Percentiles rank a stretch among this genome's conserved stretches.
Conservation (phyloP, 2,113 vertebrate species). For the Takifugu bimaculatus region DNA sequence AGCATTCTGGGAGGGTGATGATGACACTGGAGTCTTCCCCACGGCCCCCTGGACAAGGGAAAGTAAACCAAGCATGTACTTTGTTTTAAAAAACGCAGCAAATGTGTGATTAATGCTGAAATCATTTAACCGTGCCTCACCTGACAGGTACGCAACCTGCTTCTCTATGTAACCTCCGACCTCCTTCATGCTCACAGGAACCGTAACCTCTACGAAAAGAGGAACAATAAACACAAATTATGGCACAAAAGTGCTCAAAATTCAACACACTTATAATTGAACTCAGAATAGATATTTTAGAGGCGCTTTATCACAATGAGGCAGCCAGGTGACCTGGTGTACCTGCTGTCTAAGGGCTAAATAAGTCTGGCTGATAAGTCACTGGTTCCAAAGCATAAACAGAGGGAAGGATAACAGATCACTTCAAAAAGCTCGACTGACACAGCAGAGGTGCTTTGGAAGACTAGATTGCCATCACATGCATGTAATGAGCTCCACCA, state of each 20-base stretch:
- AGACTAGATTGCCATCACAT: too few relatives aligned
- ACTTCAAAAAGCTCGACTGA: too few relatives aligned
- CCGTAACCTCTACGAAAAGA: constrained; percentile 71
- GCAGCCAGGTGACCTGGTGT: too few relatives aligned
- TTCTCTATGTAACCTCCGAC: constrained; percentile 87
- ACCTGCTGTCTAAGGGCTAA: too few relatives aligned
- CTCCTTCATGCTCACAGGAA: constrained; percentile 81
- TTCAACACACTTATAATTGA: background rate
- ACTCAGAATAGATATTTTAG: too few relatives aligned
- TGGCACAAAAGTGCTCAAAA: background rate
- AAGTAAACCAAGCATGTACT: background rate
- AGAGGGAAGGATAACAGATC: too few relatives aligned
- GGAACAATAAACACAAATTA: background rate
- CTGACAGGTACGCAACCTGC: constrained; percentile 90
- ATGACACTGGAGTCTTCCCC: constrained; percentile 90
- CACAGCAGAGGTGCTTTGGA: too few relatives aligned
- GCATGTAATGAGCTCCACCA: constrained; percentile 43
- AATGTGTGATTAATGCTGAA: background rate
- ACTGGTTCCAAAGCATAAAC: too few relatives aligned
- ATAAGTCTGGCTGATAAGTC: too few relatives aligned
- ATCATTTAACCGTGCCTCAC: constrained; percentile 68
- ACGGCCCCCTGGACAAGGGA: constrained; percentile 80
- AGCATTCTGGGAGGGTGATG: constrained; percentile 91
- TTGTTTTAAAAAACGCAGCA: background rate
- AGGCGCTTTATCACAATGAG: too few relatives aligned